These are phyloP conservation scores for Octomys mimax DNA, from an alignment of 2,797 vertebrate genomes.

Conservation along the genomic window DNA sequence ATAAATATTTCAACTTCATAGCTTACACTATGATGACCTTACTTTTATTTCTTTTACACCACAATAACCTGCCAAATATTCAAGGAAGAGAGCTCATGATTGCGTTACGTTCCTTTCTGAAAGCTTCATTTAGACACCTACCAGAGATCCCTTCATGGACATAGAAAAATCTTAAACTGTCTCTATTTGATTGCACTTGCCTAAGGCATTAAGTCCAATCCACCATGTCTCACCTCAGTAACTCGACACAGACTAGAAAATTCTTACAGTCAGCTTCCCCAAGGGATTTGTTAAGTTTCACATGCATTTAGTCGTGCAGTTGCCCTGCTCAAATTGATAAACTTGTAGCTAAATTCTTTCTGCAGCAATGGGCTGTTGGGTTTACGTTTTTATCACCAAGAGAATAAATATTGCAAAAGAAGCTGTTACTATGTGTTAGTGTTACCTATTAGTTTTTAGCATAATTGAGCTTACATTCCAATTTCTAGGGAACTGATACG, in stretches of 20 bases:
- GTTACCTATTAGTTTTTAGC: conserved; percentile 81
- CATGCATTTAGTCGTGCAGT: conserved; percentile 94
- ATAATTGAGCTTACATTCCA: conserved; percentile 85
- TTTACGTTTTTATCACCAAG: conserved; percentile 84
- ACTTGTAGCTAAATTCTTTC: conserved; percentile 91
- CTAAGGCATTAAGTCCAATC: conserved; percentile 94
- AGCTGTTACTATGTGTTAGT: conserved; percentile 79
- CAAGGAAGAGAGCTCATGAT: conserved; percentile 86
- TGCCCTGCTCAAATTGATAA: conserved; percentile 94
- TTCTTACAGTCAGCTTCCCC: conserved; percentile 92
- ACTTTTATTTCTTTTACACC: conserved; percentile 87
- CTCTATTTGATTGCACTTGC: conserved; percentile 93
- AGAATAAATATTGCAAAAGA: conserved; percentile 86
- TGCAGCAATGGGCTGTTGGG: conserved; percentile 81
- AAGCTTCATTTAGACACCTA: conserved; percentile 91
- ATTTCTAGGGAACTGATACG: conserved; percentile 85
- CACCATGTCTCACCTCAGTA: conserved; percentile 93
- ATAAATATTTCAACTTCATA: conserved; percentile 80
- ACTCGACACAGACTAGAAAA: conserved; percentile 92
- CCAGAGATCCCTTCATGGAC: conserved; percentile 89
- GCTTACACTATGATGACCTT: conserved; percentile 85
- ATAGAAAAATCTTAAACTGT: conserved; percentile 91
- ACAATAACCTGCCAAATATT: conserved; percentile 88
- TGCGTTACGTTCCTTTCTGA: conserved; percentile 85
- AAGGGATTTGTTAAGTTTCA: conserved; percentile 95